Evolutionary conservation across 2,888 invertebrate species (phyloP), one percentile per base, ranked within the genome.

Genomic region (Melipona beecheii): DNA sequence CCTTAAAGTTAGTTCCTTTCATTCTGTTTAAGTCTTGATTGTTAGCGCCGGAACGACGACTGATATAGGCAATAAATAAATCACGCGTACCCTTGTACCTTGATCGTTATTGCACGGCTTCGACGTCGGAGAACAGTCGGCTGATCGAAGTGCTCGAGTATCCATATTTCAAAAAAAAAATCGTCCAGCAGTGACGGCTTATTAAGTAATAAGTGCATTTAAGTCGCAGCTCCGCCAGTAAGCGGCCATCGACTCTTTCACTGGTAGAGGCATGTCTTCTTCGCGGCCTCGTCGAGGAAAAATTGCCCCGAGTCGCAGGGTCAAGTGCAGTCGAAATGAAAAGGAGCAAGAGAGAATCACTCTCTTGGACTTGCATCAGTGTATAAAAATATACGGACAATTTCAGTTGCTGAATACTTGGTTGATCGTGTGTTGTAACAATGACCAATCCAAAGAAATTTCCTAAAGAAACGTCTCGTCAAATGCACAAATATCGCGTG

Each of bases 191-290:
- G 43, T 77, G 66, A 68, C 66, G 52, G 78, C 70, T 71, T 87
- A 43, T 43, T 43, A 90, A 91, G 85, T 89, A 88, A 79, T 84
- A 72, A 83, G 85, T 89, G 85, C 86, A 80, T 83, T 90, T 88
- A 90, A 88, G 86, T 89, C 80, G 81, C 65, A 56, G 70, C 74
- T 70, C 73, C 66, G 11, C 58, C n/a, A n/a, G 27, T 72, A 50
- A 17, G 21, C 60, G 21, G 75, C 36, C 36, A 68, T 69, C 19
- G 19, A 68, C 72, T 24, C 73, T 77, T 74, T 74, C 73, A 77
- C 60, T 77, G 83, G 81, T 76, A 77, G 81, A 75, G n/a, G 11
- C 43, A 43, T 43, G 19, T 70, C 36, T 17, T 36, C 15, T 36
- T 52, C 3, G 15, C 13, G 21, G 21, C 13, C 31, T 27, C 66